phyloP scores from a whole-genome alignment of 2,797 vertebrate species.

The Acipenser transmontanus region DNA sequence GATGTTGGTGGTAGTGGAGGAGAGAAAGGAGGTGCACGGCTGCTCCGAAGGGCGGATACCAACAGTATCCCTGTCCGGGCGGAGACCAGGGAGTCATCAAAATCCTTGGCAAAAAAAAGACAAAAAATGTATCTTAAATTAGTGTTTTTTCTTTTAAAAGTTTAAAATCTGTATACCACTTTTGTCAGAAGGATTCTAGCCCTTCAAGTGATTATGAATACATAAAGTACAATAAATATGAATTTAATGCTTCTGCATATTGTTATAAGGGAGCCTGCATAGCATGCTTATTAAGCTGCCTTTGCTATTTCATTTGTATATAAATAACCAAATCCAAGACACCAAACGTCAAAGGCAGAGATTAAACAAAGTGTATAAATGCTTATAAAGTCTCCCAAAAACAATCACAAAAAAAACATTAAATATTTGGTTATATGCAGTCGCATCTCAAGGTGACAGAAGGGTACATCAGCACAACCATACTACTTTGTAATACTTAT shows the following conservation, averaged over 20 bases:
- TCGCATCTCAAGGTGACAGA: slow-evolving; percentile 9
- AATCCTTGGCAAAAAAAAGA: background rate
- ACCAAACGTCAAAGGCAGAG: slow-evolving; percentile 7
- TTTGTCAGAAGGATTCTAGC: no score
- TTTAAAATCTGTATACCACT: background rate
- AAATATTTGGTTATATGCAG: slow-evolving; percentile 32
- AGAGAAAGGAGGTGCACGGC: no score
- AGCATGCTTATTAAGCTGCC: background rate
- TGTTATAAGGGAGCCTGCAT: no score
- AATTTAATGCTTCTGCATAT: no score
- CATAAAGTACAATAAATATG: no score
- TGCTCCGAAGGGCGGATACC: no score
- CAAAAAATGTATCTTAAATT: background rate
- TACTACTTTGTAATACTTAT: slow-evolving; percentile 49
- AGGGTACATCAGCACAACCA: slow-evolving; percentile 13
- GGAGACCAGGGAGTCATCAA: no score
- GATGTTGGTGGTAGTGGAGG: no score
- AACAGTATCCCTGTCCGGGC: no score
- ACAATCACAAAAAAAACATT: slow-evolving; percentile 30
- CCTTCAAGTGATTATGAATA: no score
- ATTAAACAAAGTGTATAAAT: slow-evolving; percentile 32
- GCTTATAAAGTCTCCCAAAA: slow-evolving; percentile 26
- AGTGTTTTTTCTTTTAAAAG: background rate
- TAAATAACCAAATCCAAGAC: background rate
- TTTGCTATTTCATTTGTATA: background rate